phyloP scores from a whole-genome alignment of 2,797 vertebrate species.

The Falco biarmicus region DNA sequence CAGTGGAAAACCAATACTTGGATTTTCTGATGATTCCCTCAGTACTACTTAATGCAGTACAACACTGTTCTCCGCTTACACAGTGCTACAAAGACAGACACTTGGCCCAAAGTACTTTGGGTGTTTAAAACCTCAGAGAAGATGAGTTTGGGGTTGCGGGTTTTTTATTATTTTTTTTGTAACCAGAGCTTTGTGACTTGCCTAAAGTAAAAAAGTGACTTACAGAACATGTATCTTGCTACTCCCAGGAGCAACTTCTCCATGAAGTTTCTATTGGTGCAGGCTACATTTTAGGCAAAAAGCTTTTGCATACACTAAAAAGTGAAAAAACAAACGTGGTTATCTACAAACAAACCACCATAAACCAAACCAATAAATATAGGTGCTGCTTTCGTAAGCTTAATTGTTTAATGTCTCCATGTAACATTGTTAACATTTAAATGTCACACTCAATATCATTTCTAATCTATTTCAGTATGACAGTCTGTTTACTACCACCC shows the following conservation, averaged over 20 bases:
- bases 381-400: slow-evolving; percentile 3
- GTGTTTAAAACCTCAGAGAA: background rate
- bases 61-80: background rate
- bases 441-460: slow-evolving; percentile 38
- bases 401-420: background rate
- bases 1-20: fast-evolving
- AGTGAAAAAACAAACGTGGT: background rate
- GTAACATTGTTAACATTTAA: background rate
- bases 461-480: slow-evolving; percentile 54
- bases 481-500: background rate
- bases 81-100: fast-evolving
- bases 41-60: fast-evolving
- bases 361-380: background rate
- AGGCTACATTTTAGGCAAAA: fast-evolving
- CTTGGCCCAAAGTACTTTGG: background rate
- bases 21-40: background rate
- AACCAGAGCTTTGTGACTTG: background rate
- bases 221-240: fast-evolving
- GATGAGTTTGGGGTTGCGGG: background rate
- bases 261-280: too few species aligned
- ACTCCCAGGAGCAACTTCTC: background rate
- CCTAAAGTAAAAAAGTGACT: background rate
- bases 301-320: background rate
- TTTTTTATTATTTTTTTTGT: background rate
- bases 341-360: background rate